Conservation (phyloP, 2,113 vertebrate species). For the Micronycteris hirsuta region DNA sequence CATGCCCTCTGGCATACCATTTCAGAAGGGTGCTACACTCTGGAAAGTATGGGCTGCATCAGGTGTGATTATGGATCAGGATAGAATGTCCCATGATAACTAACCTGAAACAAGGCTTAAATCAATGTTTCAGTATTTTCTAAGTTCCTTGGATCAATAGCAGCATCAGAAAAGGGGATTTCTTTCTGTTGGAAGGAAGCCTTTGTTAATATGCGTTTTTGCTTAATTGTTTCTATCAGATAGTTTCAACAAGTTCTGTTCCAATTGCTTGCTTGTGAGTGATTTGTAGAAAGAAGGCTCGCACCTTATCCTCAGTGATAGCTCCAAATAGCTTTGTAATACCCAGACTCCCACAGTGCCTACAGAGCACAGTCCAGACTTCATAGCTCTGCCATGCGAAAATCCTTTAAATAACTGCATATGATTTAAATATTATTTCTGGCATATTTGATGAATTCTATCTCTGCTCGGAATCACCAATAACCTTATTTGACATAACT, state of each 20-base stretch:
- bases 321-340: slow-evolving; percentile 80
- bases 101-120: background rate
- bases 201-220: slow-evolving; percentile 63
- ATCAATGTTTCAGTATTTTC: background rate
- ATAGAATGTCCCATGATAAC: background rate
- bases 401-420: slow-evolving; percentile 69
- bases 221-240: slow-evolving; percentile 79
- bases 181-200: slow-evolving; percentile 63
- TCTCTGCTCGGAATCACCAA: slow-evolving; percentile 49
- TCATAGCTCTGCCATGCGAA: slow-evolving; percentile 64
- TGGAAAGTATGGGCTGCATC: background rate
- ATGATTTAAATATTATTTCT: slow-evolving; percentile 58
- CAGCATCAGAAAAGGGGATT: background rate
- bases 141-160: slow-evolving; percentile 1
- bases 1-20: background rate
- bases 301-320: slow-evolving; percentile 77
- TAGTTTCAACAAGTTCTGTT: slow-evolving; percentile 77
- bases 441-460: slow-evolving; percentile 17
- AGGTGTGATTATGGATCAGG: background rate
- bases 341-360: slow-evolving; percentile 65
- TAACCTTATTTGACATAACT: slow-evolving; percentile 3
- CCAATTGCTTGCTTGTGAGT: slow-evolving; percentile 79
- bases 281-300: slow-evolving; percentile 83
- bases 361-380: slow-evolving; percentile 68
- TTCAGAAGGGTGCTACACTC: background rate